phyloP scores from a whole-genome alignment of 1,140 invertebrate genomes.

The Drosophila melanica region DNA sequence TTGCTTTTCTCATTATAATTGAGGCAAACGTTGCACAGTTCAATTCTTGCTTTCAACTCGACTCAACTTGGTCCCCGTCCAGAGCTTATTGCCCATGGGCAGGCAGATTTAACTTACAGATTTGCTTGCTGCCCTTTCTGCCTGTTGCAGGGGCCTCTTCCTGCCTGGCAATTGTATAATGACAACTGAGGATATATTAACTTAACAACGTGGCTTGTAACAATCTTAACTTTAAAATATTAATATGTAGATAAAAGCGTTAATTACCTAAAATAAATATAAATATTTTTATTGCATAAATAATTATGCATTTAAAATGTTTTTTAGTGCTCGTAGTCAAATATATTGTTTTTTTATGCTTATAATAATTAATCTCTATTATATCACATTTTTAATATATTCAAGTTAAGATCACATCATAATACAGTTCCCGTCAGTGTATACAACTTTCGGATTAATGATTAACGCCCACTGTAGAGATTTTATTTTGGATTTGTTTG shows the following conservation, averaged over 20 bases:
- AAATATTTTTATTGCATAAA: too few relatives aligned
- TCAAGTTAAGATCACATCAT: too few relatives aligned
- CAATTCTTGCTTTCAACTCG: constrained; percentile 18
- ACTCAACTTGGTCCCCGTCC: constrained; percentile 10
- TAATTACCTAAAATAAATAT: too few relatives aligned
- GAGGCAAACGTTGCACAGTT: constrained; percentile 51
- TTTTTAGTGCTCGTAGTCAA: too few relatives aligned
- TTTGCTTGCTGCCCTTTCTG: constrained; percentile 23
- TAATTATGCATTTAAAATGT: too few relatives aligned
- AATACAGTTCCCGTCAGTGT: neutral
- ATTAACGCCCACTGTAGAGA: neutral
- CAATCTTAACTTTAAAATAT: neutral
- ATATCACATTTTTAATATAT: too few relatives aligned
- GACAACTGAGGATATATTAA: neutral
- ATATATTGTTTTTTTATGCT: neutral
- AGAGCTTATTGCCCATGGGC: constrained; percentile 31
- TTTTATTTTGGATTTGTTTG: constrained; percentile 24
- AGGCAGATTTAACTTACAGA: constrained; percentile 67
- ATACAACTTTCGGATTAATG: neutral
- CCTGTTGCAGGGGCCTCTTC: constrained; percentile 12
- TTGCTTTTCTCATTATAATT: constrained; percentile 84
- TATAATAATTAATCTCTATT: too few relatives aligned
- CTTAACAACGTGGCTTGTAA: neutral
- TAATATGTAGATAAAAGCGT: too few relatives aligned
- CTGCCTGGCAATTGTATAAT: neutral